These are phyloP conservation scores for Chamaea fasciata DNA, from an alignment of 2,113 vertebrate genomes.

Conservation along the genomic window DNA sequence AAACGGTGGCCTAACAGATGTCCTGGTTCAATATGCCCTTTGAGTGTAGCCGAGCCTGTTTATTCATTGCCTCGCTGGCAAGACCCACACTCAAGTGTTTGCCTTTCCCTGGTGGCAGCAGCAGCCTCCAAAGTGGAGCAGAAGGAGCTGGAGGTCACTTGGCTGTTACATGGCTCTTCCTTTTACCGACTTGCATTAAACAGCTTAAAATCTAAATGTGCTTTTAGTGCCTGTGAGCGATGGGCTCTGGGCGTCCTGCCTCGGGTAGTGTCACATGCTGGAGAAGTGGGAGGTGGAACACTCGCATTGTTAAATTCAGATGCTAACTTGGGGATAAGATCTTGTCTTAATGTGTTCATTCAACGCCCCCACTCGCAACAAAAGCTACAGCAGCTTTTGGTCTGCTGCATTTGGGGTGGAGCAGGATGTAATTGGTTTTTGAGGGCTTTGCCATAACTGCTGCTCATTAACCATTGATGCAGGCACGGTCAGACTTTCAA, in stretches of 20 bases:
- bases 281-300: slow-evolving; percentile 3
- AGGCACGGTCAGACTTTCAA: background rate
- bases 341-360: background rate
- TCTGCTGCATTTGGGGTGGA: background rate
- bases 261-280: background rate
- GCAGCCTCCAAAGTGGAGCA: slow-evolving; percentile 8
- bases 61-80: background rate
- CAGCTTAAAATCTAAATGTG: background rate
- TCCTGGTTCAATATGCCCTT: slow-evolving; percentile 12
- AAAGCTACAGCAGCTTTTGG: background rate
- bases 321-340: slow-evolving; percentile 22
- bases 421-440: background rate
- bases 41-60: background rate
- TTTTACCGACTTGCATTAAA: background rate
- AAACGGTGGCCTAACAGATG: slow-evolving; percentile 3
- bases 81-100: background rate
- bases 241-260: slow-evolving; percentile 29
- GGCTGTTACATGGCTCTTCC: background rate
- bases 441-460: slow-evolving; percentile 19
- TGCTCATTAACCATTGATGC: slow-evolving; percentile 16
- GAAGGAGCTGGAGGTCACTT: slow-evolving; percentile 38
- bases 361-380: background rate
- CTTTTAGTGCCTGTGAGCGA: background rate
- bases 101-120: slow-evolving; percentile 38
- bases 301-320: slow-evolving; percentile 24